Evolutionary conservation across 2,797 vertebrate genomes (phyloP).

Genomic region (Lycodopsis pacificus): DNA sequence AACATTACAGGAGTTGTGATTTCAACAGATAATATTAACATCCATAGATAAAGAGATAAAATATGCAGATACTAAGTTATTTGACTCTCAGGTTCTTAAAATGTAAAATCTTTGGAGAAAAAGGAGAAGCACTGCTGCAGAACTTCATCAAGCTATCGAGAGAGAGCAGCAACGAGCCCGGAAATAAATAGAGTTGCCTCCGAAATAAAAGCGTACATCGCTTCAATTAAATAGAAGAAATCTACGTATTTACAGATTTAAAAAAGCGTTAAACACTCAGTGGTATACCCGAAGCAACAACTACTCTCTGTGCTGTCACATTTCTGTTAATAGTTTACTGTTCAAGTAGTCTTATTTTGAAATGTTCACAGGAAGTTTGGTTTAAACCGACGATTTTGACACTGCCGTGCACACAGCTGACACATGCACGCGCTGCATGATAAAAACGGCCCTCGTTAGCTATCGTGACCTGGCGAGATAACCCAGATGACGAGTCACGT

Average conservation of each 20-base stretch:
- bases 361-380: slow-evolving; percentile 47
- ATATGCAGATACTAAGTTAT: not conserved
- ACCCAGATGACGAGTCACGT: not conserved
- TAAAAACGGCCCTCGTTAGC: slow-evolving; percentile 5
- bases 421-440: slow-evolving; percentile 30
- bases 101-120: not conserved
- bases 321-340: not conserved
- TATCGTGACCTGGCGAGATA: not conserved
- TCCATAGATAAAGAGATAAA: not conserved
- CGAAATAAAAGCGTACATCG: slow-evolving; percentile 34
- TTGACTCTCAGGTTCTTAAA: not conserved
- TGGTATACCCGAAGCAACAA: accelerated
- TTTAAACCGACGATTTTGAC: not conserved
- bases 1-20: not conserved
- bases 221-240: not conserved
- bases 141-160: not conserved
- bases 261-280: accelerated
- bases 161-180: slow-evolving; percentile 2
- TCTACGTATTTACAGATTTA: not conserved
- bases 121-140: not conserved
- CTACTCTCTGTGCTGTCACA: accelerated
- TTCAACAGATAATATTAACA: not conserved
- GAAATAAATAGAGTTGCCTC: slow-evolving; percentile 30
- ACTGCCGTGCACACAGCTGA: slow-evolving; percentile 25
- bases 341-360: not conserved